A percentile compares a stretch with the other conserved stretches of the same genome.
These are phyloP conservation scores for Scleropages formosus DNA, from an alignment of 2,797 vertebrate genomes.

Conservation along the genomic window DNA sequence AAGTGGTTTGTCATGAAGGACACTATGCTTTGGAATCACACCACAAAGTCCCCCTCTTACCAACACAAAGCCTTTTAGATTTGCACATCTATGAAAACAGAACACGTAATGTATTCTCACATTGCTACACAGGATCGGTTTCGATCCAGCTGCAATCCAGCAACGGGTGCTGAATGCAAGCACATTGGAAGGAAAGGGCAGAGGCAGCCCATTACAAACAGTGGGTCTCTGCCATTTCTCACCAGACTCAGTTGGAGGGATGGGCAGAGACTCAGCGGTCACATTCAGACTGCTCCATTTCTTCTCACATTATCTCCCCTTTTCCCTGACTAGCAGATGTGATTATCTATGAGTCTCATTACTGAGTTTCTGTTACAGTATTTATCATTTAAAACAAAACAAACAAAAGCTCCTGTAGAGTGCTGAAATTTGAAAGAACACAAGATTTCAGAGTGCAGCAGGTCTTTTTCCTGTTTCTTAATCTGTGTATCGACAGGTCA, in stretches of 20 bases:
- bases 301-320: neutral
- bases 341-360: slow-evolving; percentile 30
- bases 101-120: neutral
- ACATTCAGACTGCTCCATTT: neutral
- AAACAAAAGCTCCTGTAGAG: slow-evolving; percentile 28
- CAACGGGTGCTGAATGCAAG: neutral
- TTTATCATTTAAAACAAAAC: slow-evolving; percentile 39
- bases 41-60: neutral
- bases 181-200: neutral
- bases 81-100: neutral
- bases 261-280: neutral
- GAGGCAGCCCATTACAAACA: neutral
- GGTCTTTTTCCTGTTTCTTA: neutral
- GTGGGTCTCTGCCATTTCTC: neutral
- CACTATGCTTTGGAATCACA: slow-evolving; percentile 19
- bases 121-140: neutral
- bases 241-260: neutral
- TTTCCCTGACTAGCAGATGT: slow-evolving; percentile 32
- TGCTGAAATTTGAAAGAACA: slow-evolving; percentile 38
- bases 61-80: neutral
- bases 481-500: slow-evolving; percentile 27
- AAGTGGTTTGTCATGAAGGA: slow-evolving; percentile 14
- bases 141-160: neutral
- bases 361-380: slow-evolving; percentile 27
- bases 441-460: slow-evolving; percentile 25